phyloP scores from a whole-genome alignment of 2,113 vertebrate species.

The Podiceps cristatus region DNA sequence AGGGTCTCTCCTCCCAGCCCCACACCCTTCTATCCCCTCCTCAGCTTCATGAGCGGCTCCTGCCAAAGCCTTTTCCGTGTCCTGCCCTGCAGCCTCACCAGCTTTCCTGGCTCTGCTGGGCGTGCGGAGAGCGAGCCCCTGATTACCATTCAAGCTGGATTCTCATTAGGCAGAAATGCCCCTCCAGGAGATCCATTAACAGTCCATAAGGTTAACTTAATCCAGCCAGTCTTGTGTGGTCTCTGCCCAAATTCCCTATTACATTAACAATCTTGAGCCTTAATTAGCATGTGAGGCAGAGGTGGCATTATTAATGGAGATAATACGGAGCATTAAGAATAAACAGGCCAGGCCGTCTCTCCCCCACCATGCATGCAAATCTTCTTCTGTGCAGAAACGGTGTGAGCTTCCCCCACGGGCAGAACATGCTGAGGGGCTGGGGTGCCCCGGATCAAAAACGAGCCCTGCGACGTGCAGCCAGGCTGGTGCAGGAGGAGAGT shows the following conservation, averaged over 20 bases:
- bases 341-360: constrained; percentile 55
- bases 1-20: not conserved
- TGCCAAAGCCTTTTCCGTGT: not conserved
- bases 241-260: constrained; percentile 68
- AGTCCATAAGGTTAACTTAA: constrained; percentile 70
- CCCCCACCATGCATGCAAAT: constrained; percentile 40
- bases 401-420: not conserved
- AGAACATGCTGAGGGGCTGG: not conserved
- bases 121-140: not conserved
- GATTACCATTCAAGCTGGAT: constrained; percentile 60
- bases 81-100: not conserved
- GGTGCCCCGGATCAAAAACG: not conserved
- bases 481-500: not conserved
- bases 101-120: not conserved
- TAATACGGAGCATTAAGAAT: constrained; percentile 67
- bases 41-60: not conserved
- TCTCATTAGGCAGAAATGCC: constrained; percentile 68
- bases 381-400: not conserved
- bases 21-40: not conserved
- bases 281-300: constrained; percentile 73
- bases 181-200: constrained; percentile 73
- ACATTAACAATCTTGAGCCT: constrained; percentile 67
- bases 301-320: constrained; percentile 71
- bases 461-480: accelerated
- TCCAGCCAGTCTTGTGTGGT: constrained; percentile 64